phyloP scores from a whole-genome alignment of 1,140 invertebrate genomes.

The Pentalonia nigronervosa region DNA sequence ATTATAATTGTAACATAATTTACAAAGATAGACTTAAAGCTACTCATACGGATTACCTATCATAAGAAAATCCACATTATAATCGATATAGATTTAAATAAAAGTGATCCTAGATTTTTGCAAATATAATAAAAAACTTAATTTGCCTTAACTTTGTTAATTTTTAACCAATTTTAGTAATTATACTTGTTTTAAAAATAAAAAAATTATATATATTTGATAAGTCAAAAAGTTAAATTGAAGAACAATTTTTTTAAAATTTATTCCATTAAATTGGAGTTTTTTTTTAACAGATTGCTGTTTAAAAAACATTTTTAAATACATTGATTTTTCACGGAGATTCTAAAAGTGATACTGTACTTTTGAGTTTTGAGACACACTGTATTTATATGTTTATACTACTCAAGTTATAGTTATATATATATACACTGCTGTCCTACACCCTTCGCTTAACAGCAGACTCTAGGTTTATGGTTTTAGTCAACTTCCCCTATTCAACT shows the following conservation, averaged over 20 bases:
- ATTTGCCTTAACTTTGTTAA: neutral
- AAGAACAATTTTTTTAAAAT: neutral
- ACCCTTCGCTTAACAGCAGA: neutral
- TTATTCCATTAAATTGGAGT: neutral
- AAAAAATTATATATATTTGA: neutral
- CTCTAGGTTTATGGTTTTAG: neutral
- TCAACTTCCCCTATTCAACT: neutral
- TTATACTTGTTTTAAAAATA: neutral
- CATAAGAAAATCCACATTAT: no score
- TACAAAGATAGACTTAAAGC: no score
- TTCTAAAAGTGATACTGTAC: neutral
- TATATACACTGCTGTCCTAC: neutral
- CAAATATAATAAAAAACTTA: neutral
- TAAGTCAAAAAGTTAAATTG: neutral
- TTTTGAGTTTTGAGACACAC: neutral
- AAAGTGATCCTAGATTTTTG: no score
- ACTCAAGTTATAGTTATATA: neutral
- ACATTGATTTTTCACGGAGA: neutral
- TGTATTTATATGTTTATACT: neutral
- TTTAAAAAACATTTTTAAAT: neutral
- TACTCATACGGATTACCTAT: no score
- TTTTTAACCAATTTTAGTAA: neutral
- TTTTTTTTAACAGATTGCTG: neutral
- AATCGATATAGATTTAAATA: no score
- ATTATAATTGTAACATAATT: no score